A percentile compares a stretch with the other conserved stretches of the same genome.
These are phyloP conservation scores for Erythrolamprus reginae DNA, from an alignment of 2,113 vertebrate species.

Conservation along the genomic window DNA sequence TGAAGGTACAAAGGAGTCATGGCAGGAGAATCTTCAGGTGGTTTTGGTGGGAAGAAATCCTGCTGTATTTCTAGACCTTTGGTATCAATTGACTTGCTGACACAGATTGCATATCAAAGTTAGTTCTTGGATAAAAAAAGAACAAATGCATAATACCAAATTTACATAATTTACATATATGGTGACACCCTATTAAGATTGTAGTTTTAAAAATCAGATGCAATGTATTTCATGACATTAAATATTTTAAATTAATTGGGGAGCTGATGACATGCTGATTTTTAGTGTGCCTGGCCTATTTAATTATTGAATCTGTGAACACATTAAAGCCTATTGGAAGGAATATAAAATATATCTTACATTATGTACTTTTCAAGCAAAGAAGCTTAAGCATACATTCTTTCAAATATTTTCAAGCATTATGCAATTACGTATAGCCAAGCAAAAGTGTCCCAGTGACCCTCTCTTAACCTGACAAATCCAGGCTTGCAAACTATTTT, in stretches of 20 bases:
- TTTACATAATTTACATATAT: not conserved
- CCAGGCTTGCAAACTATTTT: not conserved
- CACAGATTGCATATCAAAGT: not conserved
- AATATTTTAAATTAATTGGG: constrained; percentile 26
- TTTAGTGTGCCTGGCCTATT: not conserved
- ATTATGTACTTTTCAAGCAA: not conserved
- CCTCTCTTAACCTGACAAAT: not conserved
- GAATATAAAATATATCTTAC: constrained; percentile 39
- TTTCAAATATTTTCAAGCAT: constrained; percentile 49
- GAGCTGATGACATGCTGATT: not conserved
- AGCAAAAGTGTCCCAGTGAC: constrained; percentile 28
- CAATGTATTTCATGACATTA: not conserved
- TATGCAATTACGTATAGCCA: constrained; percentile 36
- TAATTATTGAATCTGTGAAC: constrained; percentile 22
- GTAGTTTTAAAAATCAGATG: not conserved
- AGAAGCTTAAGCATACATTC: constrained; percentile 20
- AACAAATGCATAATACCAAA: not conserved
- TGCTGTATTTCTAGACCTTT: not conserved
- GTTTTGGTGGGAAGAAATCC: not conserved
- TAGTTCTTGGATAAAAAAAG: not conserved
- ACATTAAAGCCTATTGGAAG: constrained; percentile 32
- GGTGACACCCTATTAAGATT: not conserved
- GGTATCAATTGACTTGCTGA: not conserved
- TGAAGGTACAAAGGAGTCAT: not conserved
- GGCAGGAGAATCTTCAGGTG: not conserved